phyloP scores from a whole-genome alignment of 2,797 vertebrate genomes.

The Carcharodon carcharias region DNA sequence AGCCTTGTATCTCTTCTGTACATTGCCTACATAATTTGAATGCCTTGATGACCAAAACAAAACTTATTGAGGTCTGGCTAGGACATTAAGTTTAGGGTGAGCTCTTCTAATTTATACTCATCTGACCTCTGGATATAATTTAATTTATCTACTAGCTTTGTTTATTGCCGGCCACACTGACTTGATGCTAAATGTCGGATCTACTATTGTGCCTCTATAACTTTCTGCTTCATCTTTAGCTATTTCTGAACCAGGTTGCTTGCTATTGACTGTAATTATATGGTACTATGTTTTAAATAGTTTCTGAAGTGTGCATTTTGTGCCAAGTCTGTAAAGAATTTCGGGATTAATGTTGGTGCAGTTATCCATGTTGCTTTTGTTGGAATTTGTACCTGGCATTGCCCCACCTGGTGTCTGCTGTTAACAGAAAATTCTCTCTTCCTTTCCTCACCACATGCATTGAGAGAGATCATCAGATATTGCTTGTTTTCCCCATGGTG shows the following conservation, averaged over 20 bases:
- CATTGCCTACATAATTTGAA: neutral
- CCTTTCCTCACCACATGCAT: neutral
- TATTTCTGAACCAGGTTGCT: neutral
- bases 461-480: neutral
- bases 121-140: neutral
- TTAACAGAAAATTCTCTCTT: neutral
- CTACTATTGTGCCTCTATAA: neutral
- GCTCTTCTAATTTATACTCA: neutral
- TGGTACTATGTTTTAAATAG: neutral
- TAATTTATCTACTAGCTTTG: neutral
- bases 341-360: neutral
- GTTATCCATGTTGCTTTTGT: neutral
- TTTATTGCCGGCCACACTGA: neutral
- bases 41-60: neutral
- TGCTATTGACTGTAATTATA: neutral
- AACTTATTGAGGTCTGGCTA: neutral
- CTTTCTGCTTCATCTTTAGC: neutral
- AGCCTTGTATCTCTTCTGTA: neutral
- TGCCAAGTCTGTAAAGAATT: neutral
- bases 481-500: neutral
- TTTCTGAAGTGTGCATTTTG: neutral
- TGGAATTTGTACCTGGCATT: neutral
- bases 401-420: neutral
- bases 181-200: neutral
- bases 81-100: neutral